These are phyloP conservation scores for Hoplostethus mediterraneus DNA, from an alignment of 2,797 vertebrate genomes.

Conservation along the genomic window DNA sequence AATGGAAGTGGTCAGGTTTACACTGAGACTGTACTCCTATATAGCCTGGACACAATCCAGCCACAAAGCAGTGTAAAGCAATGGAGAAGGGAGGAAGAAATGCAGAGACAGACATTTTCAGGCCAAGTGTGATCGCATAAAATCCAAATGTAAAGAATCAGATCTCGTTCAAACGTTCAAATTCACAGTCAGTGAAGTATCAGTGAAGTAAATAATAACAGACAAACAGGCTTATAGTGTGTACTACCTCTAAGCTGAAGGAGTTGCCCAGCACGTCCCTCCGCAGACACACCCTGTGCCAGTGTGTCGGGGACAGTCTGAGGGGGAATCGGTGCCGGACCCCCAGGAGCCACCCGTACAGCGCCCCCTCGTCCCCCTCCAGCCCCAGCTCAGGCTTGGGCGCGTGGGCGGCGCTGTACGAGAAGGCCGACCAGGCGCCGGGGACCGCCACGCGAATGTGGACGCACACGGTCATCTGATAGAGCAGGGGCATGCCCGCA, in stretches of 20 bases:
- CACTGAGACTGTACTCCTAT: too few species aligned
- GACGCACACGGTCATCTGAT: slow-evolving; percentile 80
- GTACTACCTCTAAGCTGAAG: slow-evolving; percentile 79
- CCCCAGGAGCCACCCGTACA: slow-evolving; percentile 82
- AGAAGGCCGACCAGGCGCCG: slow-evolving; percentile 83
- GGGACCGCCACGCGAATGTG: slow-evolving; percentile 74
- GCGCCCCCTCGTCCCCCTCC: slow-evolving; percentile 73
- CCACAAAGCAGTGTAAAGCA: too few species aligned
- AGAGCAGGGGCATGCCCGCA: slow-evolving; percentile 63
- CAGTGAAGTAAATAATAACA: neutral
- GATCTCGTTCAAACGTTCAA: too few species aligned
- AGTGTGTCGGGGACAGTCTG: slow-evolving; percentile 51
- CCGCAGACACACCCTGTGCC: slow-evolving; percentile 82
- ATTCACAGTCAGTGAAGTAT: too few species aligned
- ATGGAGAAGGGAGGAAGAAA: too few species aligned
- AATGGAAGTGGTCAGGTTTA: too few species aligned
- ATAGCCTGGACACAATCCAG: too few species aligned
- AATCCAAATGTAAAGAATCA: too few species aligned
- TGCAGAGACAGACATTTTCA: too few species aligned
- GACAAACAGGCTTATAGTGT: neutral
- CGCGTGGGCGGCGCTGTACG: slow-evolving; percentile 70
- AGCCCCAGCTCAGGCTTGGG: slow-evolving; percentile 76
- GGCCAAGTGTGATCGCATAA: too few species aligned
- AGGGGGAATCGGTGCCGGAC: slow-evolving; percentile 77
- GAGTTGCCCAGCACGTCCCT: slow-evolving; percentile 56